Evolutionary conservation across 2,888 invertebrate genomes (phyloP).

Genomic region (Villa cingulata): DNA sequence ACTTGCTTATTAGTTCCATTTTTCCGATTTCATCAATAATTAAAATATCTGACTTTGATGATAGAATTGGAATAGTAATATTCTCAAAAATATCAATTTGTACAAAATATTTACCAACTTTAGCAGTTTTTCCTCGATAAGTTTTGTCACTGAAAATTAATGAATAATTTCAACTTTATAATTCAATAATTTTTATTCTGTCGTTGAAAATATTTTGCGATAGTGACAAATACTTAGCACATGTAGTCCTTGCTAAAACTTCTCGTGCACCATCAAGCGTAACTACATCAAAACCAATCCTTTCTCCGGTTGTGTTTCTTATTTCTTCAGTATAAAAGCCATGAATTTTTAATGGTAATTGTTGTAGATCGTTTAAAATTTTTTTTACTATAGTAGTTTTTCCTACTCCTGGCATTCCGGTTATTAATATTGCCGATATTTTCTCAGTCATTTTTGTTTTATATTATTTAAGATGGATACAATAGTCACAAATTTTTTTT

Average conservation of each 20-base stretch:
- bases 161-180: too few relatives aligned
- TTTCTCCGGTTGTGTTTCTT: constrained; percentile 28
- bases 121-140: constrained; percentile 11
- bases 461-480: too few relatives aligned
- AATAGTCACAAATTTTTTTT: too few relatives aligned
- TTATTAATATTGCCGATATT: neutral
- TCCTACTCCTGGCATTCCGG: constrained; percentile 38
- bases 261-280: constrained; percentile 37
- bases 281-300: constrained; percentile 53
- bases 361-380: constrained; percentile 30
- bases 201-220: too few relatives aligned
- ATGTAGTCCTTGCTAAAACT: constrained; percentile 41
- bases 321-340: constrained; percentile 58
- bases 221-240: too few relatives aligned
- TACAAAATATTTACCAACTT: constrained; percentile 50
- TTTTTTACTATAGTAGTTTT: constrained; percentile 51
- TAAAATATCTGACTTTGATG: constrained; percentile 13
- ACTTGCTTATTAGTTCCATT: constrained; percentile 30
- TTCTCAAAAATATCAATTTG: constrained; percentile 45
- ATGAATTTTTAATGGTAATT: constrained; percentile 23
- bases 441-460: neutral
- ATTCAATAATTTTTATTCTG: too few relatives aligned
- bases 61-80: constrained; percentile 39
- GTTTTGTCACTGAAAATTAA: neutral
- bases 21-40: constrained; percentile 32